Evolutionary conservation across 2,797 vertebrate species (phyloP).

Genomic region (Orientallactaga sibirica): DNA sequence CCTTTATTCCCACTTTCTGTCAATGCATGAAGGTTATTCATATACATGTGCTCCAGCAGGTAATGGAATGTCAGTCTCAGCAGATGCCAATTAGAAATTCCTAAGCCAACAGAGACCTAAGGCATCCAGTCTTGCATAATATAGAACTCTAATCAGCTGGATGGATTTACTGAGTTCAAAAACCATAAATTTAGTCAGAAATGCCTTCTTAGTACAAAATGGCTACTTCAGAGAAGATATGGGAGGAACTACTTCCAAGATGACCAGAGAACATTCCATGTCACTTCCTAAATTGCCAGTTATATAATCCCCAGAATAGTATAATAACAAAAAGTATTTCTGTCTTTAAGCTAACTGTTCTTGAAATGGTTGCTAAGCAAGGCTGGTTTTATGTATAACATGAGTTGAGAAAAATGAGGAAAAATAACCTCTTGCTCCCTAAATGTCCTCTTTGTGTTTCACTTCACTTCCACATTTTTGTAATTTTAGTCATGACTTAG

Average conservation of each 20-base stretch:
- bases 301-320: neutral
- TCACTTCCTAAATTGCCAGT: neutral
- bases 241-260: slow-evolving; percentile 12
- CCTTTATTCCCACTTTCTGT: slow-evolving; percentile 60
- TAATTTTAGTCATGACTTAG: slow-evolving; percentile 15
- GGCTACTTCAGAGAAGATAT: slow-evolving; percentile 31
- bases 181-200: slow-evolving; percentile 67
- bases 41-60: slow-evolving; percentile 52
- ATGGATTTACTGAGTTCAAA: slow-evolving; percentile 66
- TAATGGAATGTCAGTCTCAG: slow-evolving; percentile 70
- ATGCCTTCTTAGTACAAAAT: slow-evolving; percentile 60
- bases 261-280: slow-evolving; percentile 21
- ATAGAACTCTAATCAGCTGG: slow-evolving; percentile 67
- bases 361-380: slow-evolving; percentile 56
- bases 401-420: slow-evolving; percentile 23
- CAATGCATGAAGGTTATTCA: slow-evolving; percentile 60
- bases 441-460: neutral
- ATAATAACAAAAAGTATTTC: slow-evolving; percentile 38
- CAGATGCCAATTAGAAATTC: slow-evolving; percentile 72
- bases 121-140: slow-evolving; percentile 67
- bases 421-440: neutral
- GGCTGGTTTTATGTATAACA: slow-evolving; percentile 8
- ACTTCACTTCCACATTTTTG: neutral
- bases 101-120: slow-evolving; percentile 50
- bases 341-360: slow-evolving; percentile 51